Conservation (phyloP, 2,797 vertebrate genomes). For the Pangasius sanitwongsei region DNA sequence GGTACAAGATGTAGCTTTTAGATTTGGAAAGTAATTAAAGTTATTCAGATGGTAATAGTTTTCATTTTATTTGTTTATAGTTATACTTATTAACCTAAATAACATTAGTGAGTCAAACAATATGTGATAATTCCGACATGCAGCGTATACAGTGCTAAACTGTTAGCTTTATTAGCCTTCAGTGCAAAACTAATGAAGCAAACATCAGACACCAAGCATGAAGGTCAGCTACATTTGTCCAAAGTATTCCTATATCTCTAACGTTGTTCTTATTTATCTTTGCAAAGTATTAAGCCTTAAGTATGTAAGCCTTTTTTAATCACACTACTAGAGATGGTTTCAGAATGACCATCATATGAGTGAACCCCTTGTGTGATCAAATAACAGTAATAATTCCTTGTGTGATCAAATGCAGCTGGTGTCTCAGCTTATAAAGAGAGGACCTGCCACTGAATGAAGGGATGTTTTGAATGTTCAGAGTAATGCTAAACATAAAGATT, state of each 20-base stretch:
- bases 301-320: background rate
- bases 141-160: background rate
- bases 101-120: background rate
- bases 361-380: background rate
- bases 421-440: background rate
- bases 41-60: background rate
- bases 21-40: background rate
- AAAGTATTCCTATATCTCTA: background rate
- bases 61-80: background rate
- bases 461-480: background rate
- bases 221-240: background rate
- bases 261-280: background rate
- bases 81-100: background rate
- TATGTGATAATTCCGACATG: background rate
- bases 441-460: background rate
- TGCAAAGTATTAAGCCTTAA: background rate
- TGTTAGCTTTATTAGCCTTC: background rate
- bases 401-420: slow-evolving; percentile 19
- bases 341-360: background rate
- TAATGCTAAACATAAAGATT: background rate
- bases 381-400: background rate
- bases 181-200: background rate
- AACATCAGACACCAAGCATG: background rate
- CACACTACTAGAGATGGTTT: background rate
- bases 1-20: background rate